These are phyloP conservation scores for Cataglyphis altisquamis DNA, from an alignment of 2,888 invertebrate genomes.

Conservation along the genomic window DNA sequence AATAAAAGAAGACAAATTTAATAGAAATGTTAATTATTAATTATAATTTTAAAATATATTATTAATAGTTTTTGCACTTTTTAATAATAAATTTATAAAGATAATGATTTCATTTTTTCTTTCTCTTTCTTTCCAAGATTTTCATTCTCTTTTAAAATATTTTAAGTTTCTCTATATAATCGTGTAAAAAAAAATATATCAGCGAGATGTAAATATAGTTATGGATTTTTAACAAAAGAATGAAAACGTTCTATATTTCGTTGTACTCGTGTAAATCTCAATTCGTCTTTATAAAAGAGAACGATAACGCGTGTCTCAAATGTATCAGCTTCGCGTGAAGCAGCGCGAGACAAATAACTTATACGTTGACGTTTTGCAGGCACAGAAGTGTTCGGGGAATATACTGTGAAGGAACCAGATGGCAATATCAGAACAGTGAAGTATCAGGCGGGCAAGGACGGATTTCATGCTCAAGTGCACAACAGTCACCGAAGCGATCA, in stretches of 20 bases:
- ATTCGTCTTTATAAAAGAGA: conserved; percentile 37
- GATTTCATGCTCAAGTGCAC: conserved; percentile 88
- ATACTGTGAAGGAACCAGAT: conserved; percentile 89
- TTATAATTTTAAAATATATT: background rate
- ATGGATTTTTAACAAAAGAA: background rate
- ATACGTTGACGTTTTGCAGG: conserved; percentile 87
- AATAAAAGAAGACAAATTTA: background rate
- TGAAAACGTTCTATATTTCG: conserved; percentile 11
- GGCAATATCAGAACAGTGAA: conserved; percentile 90
- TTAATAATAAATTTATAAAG: background rate
- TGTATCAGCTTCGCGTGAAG: conserved; percentile 30
- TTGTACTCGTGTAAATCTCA: conserved; percentile 31
- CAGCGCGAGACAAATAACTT: conserved; percentile 44
- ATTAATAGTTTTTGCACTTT: background rate
- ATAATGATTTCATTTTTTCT: background rate
- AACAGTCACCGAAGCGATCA: conserved; percentile 81
- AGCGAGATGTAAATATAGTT: background rate
- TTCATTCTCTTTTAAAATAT: background rate
- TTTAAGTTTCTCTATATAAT: background rate
- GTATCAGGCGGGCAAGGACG: conserved; percentile 89
- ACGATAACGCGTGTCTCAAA: conserved; percentile 32
- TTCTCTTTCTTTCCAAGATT: background rate
- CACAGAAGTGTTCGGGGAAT: conserved; percentile 91
- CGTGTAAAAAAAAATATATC: background rate
- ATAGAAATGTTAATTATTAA: background rate